Evolutionary conservation across 2,113 vertebrate genomes (phyloP).

Genomic region (Balaenoptera acutorostrata): DNA sequence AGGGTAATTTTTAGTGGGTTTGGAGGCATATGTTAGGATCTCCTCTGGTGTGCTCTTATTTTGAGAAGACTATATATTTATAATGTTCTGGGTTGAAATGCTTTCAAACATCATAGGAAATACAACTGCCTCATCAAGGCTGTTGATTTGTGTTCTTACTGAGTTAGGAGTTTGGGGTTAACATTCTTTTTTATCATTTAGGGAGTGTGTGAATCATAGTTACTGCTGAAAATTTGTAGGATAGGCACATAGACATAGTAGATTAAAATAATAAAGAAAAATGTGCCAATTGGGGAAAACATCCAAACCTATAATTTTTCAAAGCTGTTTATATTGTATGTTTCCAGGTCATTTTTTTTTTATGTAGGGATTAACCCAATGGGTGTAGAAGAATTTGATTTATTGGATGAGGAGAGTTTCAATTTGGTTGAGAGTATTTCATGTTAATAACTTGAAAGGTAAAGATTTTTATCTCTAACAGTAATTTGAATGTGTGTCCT

Average conservation of each 20-base stretch:
- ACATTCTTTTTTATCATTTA: constrained; percentile 52
- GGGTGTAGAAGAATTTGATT: neutral
- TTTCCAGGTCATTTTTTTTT: neutral
- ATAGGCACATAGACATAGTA: constrained; percentile 51
- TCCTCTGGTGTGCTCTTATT: neutral
- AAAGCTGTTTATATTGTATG: neutral
- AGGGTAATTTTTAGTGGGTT: neutral
- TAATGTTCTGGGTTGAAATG: constrained; percentile 22
- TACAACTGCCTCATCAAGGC: constrained; percentile 52
- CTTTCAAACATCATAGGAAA: constrained; percentile 70
- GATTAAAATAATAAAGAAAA: constrained; percentile 65
- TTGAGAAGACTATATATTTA: neutral
- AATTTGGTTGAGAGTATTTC: neutral
- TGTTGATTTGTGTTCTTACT: constrained; percentile 70
- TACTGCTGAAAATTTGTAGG: constrained; percentile 59
- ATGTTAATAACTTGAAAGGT: neutral
- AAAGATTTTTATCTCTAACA: constrained; percentile 37
- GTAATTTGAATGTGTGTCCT: constrained; percentile 39
- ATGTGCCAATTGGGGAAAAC: neutral
- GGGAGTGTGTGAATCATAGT: constrained; percentile 35
- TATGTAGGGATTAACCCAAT: neutral
- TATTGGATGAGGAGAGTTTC: neutral
- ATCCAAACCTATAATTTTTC: constrained; percentile 7
- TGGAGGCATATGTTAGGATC: neutral
- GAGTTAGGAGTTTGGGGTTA: constrained; percentile 60